Evolutionary conservation across 1,140 invertebrate species (phyloP), one percentile per base, ranked within the genome.

Genomic region (Drosophila santomea): DNA sequence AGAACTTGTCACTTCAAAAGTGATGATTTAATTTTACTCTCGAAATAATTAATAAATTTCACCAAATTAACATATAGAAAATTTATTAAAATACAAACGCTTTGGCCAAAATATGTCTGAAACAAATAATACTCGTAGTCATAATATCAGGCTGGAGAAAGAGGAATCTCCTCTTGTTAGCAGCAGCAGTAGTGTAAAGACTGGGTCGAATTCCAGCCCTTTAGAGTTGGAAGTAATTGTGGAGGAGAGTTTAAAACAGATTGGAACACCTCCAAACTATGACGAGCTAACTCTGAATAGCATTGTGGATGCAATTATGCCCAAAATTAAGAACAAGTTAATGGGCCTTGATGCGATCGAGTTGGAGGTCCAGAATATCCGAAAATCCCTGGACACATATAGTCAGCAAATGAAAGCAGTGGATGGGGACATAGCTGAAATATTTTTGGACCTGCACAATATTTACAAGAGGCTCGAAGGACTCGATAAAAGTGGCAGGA

Each of bases 381-480:
- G 38, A n/a, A 20, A 56, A 10, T 20, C 35, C 0, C 7, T 81
- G 0, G 23, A 67, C 1, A 43, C 44, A 0, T 55, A 60, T 36
- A 25, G 36, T 8, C n/a, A 56, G 0, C 54, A 85, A 28, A 35
- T 36, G 43, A 1, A 38, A 5, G n/a, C 17, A 15, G 17, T 64
- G 0, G 60, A 75, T 45, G 23, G 66, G 2, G 81, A 85, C 8
- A 61, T 85, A 38, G 74, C 78, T 1, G 68, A 78, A 7, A 85
- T 85, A 17, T 85, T 56, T 43, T 36, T 74, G 11, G 78, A 80
- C 7, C 39, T 85, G 47, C 78, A 85, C 25, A 74, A 71, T n/a
- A 86, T 85, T 12, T 85, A 74, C 10, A 50, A 7, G 2, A 76
- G 57, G 20, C 43, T 84, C 0, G 80, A 84, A 6, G 14, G 17